Conservation (phyloP, 2,113 vertebrate genomes). For the Dicerorhinus sumatrensis region DNA sequence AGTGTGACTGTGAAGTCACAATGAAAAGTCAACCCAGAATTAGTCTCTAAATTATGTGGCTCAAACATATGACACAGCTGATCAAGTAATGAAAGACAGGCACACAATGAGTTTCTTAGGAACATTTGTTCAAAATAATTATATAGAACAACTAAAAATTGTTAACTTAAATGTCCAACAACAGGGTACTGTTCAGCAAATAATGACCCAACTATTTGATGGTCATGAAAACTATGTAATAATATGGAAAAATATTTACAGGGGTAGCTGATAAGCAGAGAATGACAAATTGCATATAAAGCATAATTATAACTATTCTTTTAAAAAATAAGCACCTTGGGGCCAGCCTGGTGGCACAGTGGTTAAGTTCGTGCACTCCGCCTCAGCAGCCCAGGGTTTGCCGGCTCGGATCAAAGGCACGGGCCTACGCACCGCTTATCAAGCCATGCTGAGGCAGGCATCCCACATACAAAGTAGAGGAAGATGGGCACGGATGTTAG, state of each 20-base stretch:
- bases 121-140: conserved; percentile 70
- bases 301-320: conserved; percentile 13
- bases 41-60: conserved; percentile 59
- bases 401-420: too few species aligned
- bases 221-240: conserved; percentile 39
- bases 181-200: conserved; percentile 35
- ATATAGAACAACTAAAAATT: conserved; percentile 49
- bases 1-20: conserved; percentile 83
- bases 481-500: too few species aligned
- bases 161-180: conserved; percentile 64
- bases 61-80: conserved; percentile 48
- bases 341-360: too few species aligned
- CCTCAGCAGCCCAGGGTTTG: too few species aligned
- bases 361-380: too few species aligned
- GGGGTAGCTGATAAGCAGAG: conserved; percentile 27
- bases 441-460: too few species aligned
- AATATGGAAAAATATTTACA: conserved; percentile 59
- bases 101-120: conserved; percentile 56
- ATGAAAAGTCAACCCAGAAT: conserved; percentile 85
- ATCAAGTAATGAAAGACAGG: conserved; percentile 38
- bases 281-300: conserved; percentile 20
- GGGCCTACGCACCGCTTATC: too few species aligned
- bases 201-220: neutral
- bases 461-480: too few species aligned
- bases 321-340: neutral